These are phyloP conservation scores for Zaprionus africanus DNA, from an alignment of 1,140 invertebrate species.

Conservation along the genomic window DNA sequence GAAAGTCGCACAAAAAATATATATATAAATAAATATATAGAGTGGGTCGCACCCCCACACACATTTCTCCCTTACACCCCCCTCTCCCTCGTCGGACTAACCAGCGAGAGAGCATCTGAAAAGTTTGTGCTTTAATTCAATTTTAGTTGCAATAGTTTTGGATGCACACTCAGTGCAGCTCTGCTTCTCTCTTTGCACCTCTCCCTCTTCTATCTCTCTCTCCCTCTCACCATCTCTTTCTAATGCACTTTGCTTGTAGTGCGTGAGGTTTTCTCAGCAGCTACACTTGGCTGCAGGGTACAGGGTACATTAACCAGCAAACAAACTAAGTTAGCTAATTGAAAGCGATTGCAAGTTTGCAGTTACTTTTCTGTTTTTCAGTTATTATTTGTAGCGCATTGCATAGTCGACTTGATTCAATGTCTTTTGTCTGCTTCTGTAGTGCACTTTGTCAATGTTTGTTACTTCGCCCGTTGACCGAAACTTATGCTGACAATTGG, in stretches of 20 bases:
- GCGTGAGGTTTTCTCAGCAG: slow-evolving; percentile 38
- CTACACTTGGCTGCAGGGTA: background rate
- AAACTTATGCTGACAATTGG: slow-evolving; percentile 49
- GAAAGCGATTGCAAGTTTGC: too few species aligned
- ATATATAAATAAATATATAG: slow-evolving; percentile 4
- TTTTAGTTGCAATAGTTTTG: slow-evolving; percentile 73
- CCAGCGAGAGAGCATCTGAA: slow-evolving; percentile 37
- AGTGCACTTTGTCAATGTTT: slow-evolving; percentile 15
- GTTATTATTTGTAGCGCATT: background rate
- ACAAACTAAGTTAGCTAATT: too few species aligned
- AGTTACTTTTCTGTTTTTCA: background rate
- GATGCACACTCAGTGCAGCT: slow-evolving; percentile 32
- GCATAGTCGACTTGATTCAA: background rate
- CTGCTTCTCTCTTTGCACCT: background rate
- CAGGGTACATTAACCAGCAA: too few species aligned
- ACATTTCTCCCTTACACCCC: too few species aligned
- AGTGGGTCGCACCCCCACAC: background rate
- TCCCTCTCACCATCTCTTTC: slow-evolving; percentile 38
- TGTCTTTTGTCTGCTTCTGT: background rate
- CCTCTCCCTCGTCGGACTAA: background rate
- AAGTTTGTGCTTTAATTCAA: slow-evolving; percentile 76
- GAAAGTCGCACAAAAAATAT: slow-evolving; percentile 18
- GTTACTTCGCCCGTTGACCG: slow-evolving; percentile 16
- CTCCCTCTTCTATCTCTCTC: background rate
- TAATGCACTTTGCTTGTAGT: slow-evolving; percentile 76